Evolutionary conservation across 2,113 vertebrate species (phyloP).

Genomic region (Cygnus atratus): DNA sequence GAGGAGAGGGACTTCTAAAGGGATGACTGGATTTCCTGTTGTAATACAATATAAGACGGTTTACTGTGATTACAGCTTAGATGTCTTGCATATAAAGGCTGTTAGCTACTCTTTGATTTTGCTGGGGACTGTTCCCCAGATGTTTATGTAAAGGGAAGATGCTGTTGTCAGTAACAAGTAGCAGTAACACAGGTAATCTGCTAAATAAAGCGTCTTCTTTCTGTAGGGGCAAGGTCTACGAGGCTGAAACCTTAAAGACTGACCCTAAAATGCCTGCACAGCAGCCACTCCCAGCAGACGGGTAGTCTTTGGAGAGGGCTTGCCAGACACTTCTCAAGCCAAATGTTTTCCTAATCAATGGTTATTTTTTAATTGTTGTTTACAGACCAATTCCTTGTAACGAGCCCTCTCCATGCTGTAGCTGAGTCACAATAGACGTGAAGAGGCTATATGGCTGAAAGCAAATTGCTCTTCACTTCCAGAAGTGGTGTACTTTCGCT

Average conservation of each 20-base stretch:
- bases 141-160: background rate
- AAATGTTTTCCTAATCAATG: background rate
- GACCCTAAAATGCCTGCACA: background rate
- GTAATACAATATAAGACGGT: conserved; percentile 17
- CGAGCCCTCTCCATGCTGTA: background rate
- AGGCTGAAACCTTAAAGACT: background rate
- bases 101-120: background rate
- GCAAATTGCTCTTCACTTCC: conserved; percentile 28
- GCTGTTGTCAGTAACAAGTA: background rate
- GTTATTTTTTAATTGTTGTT: conserved; percentile 46
- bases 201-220: background rate
- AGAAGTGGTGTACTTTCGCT: background rate
- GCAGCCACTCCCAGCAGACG: background rate
- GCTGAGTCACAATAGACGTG: background rate
- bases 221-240: accelerated
- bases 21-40: conserved; percentile 53
- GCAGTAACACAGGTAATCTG: background rate
- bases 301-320: background rate
- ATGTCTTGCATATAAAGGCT: background rate
- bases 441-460: conserved; percentile 13
- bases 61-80: background rate
- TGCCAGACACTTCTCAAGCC: background rate
- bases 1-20: conserved; percentile 10
- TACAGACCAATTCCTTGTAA: background rate
- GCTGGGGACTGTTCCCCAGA: background rate